Conservation (phyloP, 2,113 vertebrate genomes). For the Colinus virginianus region DNA sequence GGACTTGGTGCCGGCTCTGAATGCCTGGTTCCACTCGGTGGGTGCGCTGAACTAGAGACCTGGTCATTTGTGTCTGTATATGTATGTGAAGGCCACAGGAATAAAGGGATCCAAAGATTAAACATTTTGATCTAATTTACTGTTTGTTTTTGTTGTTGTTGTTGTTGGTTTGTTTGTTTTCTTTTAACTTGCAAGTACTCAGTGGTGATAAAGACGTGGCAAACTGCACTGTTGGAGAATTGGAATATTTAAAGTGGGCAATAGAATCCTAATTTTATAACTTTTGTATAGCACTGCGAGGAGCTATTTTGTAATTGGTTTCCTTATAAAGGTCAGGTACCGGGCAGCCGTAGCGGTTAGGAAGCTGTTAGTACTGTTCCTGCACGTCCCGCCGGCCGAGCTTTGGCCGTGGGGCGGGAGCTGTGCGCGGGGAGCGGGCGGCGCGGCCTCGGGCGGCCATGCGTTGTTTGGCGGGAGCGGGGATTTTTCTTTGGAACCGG, state of each 20-base stretch:
- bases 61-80: slow-evolving; percentile 75
- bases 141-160: slow-evolving; percentile 45
- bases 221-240: slow-evolving; percentile 69
- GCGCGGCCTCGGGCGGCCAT: slow-evolving; percentile 48
- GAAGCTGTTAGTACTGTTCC: slow-evolving; percentile 70
- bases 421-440: slow-evolving; percentile 59
- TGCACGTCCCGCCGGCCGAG: slow-evolving; percentile 78
- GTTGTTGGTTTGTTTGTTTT: slow-evolving; percentile 50
- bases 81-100: slow-evolving; percentile 78
- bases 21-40: slow-evolving; percentile 40
- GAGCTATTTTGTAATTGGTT: slow-evolving; percentile 79
- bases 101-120: slow-evolving; percentile 87
- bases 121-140: slow-evolving; percentile 76
- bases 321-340: slow-evolving; percentile 73
- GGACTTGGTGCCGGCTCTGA: slow-evolving; percentile 65
- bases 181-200: slow-evolving; percentile 56
- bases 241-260: slow-evolving; percentile 73
- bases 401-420: slow-evolving; percentile 1
- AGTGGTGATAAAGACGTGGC: slow-evolving; percentile 70
- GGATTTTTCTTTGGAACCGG: slow-evolving; percentile 82
- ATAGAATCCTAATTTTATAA: slow-evolving; percentile 79
- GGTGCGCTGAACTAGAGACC: slow-evolving; percentile 25
- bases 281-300: slow-evolving; percentile 84
- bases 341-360: slow-evolving; percentile 68
- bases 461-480: slow-evolving; percentile 66